These are phyloP conservation scores for Atta texana DNA, from an alignment of 1,140 invertebrate genomes.

Conservation along the genomic window DNA sequence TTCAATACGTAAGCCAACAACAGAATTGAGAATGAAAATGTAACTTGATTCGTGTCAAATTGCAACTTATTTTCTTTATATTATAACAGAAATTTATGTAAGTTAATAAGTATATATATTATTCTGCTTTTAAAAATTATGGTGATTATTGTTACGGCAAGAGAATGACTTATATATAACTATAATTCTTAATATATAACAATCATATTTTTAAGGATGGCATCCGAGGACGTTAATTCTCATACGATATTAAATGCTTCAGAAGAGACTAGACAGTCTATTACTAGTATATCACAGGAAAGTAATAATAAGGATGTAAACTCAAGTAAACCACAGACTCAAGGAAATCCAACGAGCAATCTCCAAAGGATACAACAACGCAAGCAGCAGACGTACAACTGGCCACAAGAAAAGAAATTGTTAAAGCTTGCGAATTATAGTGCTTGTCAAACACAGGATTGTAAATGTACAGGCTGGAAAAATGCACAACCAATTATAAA, in stretches of 20 bases:
- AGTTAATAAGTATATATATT: not conserved
- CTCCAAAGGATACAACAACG: slow-evolving; percentile 94
- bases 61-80: not conserved
- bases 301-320: slow-evolving; percentile 62
- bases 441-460: slow-evolving; percentile 94
- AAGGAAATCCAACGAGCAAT: slow-evolving; percentile 91
- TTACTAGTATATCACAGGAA: slow-evolving; percentile 73
- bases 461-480: slow-evolving; percentile 96
- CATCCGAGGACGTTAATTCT: slow-evolving; percentile 73
- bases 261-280: slow-evolving; percentile 73
- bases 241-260: slow-evolving; percentile 49
- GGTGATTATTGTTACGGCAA: not conserved
- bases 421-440: slow-evolving; percentile 96
- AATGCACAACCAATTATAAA: slow-evolving; percentile 89
- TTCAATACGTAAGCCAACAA: not conserved
- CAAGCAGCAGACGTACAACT: slow-evolving; percentile 93
- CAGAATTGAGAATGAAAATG: not conserved
- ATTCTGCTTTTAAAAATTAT: not conserved
- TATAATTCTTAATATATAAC: slow-evolving; percentile 3
- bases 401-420: slow-evolving; percentile 93
- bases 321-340: slow-evolving; percentile 83
- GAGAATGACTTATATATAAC: not conserved
- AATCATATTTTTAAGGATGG: slow-evolving; percentile 65
- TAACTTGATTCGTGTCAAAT: not conserved
- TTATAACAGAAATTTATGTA: not conserved